Conservation (phyloP, 2,113 vertebrate species). For the Tupaia tana region DNA sequence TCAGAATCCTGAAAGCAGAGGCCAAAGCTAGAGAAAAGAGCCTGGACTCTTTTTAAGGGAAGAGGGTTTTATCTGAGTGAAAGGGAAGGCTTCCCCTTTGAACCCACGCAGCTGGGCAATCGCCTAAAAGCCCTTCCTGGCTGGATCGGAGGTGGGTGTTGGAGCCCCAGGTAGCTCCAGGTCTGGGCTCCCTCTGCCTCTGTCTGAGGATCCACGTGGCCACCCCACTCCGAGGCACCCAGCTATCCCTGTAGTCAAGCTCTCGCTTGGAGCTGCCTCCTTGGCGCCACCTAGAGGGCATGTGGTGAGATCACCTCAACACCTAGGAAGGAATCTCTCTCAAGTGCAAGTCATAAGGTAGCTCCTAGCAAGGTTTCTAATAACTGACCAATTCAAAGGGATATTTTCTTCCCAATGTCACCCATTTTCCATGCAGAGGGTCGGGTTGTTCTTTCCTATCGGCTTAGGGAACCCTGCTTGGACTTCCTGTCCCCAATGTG, state of each 20-base stretch:
- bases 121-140: not conserved
- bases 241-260: not conserved
- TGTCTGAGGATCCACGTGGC: not conserved
- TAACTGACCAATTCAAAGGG: not conserved
- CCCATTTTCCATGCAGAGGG: rapidly evolving
- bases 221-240: rapidly evolving
- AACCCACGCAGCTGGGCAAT: not conserved
- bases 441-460: not conserved
- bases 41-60: not conserved
- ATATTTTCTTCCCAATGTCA: not conserved
- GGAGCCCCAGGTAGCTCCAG: not conserved
- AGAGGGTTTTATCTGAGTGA: not conserved
- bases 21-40: not conserved
- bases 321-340: not conserved
- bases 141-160: not conserved
- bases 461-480: not conserved
- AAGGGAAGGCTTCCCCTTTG: not conserved
- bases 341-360: not conserved
- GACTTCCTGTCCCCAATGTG: not conserved
- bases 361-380: not conserved
- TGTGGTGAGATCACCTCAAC: not conserved
- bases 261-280: not conserved
- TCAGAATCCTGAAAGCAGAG: constrained; percentile 2
- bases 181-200: not conserved
- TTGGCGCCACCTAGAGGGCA: not conserved